Percentiles rank a stretch among this genome's conserved stretches.
phyloP scores from a whole-genome alignment of 2,113 vertebrate species.

The Phaetusa simplex region DNA sequence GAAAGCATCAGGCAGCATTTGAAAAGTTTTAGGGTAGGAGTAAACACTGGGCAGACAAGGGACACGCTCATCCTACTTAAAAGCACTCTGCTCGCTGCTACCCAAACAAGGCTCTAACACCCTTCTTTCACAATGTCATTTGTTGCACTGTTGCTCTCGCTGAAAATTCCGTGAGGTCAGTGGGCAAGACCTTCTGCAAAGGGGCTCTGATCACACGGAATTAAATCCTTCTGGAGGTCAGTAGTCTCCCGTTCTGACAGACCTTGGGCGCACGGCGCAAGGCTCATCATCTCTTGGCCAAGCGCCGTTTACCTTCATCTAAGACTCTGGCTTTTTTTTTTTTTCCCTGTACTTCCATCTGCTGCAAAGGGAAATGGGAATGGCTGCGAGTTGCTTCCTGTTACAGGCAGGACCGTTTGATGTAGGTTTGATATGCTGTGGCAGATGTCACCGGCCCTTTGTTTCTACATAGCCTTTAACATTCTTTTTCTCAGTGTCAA shows the following conservation, averaged over 20 bases:
- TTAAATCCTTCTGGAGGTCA: background rate
- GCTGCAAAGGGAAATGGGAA: background rate
- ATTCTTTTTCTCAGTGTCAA: background rate
- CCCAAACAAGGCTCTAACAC: background rate
- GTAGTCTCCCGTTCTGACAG: background rate
- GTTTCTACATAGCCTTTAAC: background rate
- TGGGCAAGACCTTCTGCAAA: background rate
- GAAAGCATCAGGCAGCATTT: background rate
- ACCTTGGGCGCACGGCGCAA: fast-evolving
- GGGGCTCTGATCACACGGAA: background rate
- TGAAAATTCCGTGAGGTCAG: background rate
- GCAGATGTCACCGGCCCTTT: background rate
- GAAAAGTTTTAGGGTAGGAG: background rate
- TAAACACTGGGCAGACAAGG: background rate
- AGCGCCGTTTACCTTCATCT: background rate
- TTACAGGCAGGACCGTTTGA: background rate
- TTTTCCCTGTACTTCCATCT: background rate
- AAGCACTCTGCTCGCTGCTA: background rate
- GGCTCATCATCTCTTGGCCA: background rate
- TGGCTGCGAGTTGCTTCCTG: background rate
- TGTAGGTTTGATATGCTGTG: background rate
- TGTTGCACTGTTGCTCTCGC: background rate
- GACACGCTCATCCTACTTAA: background rate
- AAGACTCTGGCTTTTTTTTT: background rate
- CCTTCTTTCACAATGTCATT: background rate